Evolutionary conservation across 2,113 vertebrate species (phyloP), one percentile per base, ranked within the genome.

Genomic region (Dissostichus mawsoni): DNA sequence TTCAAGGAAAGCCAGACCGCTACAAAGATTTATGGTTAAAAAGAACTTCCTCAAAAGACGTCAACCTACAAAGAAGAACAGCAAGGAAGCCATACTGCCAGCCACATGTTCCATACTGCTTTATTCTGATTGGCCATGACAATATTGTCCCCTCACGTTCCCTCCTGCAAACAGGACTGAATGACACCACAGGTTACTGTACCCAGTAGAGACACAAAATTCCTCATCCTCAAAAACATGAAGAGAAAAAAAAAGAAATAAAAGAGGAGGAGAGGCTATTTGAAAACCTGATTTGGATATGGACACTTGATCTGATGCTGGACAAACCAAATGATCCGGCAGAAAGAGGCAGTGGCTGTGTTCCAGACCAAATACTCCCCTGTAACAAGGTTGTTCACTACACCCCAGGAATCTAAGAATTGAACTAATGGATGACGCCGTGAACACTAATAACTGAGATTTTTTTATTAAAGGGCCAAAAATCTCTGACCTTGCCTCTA

Each of bases 241-340:
- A 64, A 61, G 36, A 69, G 67, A 62, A 51, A 57, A 66, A 33
- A 51, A 18, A 44, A 45, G 47, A 20, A 69, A 52, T 45, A 62
- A 76, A 51, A 68, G 23, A 82, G 10, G 64, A 86, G 84, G 81
- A 90, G 84, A 89, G 76, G 73, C 69, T 82, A 58, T 76, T 67
- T 78, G 69, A 87, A 76, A 91, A 90, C 86, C 87, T 87, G 88
- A 93, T 91, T 86, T 83, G 85, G 66, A 89, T 82, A 74, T 70
- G 86, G 80, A 92, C 79, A 82, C 83, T 84, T 87, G 69, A 87
- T 92, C 75, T 87, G 80, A 81, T 74, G 76, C 75, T 68, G 76
- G 76, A 87, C 74, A 89, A 79, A 78, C 61, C 56, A 76, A 81
- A 76, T 66, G 65, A 73, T 81, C 52, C 33, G 12, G 61, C 74